phyloP scores from a whole-genome alignment of 1,140 invertebrate genomes.

The Heliconius congener region DNA sequence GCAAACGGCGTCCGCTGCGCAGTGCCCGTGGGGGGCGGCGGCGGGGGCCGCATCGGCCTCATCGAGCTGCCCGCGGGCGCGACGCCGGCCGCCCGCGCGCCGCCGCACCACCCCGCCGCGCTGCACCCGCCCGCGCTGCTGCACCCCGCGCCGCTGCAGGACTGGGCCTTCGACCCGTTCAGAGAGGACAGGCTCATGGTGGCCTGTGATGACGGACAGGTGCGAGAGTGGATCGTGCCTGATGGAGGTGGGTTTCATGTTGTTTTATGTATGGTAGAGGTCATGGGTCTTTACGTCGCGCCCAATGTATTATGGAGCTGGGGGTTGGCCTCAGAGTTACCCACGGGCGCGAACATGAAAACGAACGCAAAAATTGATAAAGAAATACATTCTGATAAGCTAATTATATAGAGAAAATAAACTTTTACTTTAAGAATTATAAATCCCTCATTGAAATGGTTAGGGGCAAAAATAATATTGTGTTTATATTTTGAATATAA shows the following conservation, averaged over 20 bases:
- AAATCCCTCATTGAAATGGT: too few relatives aligned
- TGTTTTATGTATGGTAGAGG: too few relatives aligned
- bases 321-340: too few relatives aligned
- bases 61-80: slow-evolving; percentile 88
- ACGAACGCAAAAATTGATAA: too few relatives aligned
- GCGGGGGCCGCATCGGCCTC: slow-evolving; percentile 94
- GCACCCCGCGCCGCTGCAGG: slow-evolving; percentile 93
- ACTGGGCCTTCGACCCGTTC: slow-evolving; percentile 97
- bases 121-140: slow-evolving; percentile 94
- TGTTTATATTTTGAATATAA: too few relatives aligned
- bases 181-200: slow-evolving; percentile 89
- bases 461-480: too few relatives aligned
- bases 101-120: slow-evolving; percentile 83
- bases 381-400: too few relatives aligned
- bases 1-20: slow-evolving; percentile 93
- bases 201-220: slow-evolving; percentile 94
- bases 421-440: too few relatives aligned
- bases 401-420: too few relatives aligned
- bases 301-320: too few relatives aligned
- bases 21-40: slow-evolving; percentile 90
- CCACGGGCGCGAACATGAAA: too few relatives aligned
- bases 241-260: slow-evolving; percentile 65
- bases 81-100: slow-evolving; percentile 85
- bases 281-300: too few relatives aligned
- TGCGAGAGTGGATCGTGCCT: slow-evolving; percentile 92